A percentile compares a stretch with the other conserved stretches of the same genome.
phyloP scores from a whole-genome alignment of 2,113 vertebrate genomes.

The Arenaria interpres region DNA sequence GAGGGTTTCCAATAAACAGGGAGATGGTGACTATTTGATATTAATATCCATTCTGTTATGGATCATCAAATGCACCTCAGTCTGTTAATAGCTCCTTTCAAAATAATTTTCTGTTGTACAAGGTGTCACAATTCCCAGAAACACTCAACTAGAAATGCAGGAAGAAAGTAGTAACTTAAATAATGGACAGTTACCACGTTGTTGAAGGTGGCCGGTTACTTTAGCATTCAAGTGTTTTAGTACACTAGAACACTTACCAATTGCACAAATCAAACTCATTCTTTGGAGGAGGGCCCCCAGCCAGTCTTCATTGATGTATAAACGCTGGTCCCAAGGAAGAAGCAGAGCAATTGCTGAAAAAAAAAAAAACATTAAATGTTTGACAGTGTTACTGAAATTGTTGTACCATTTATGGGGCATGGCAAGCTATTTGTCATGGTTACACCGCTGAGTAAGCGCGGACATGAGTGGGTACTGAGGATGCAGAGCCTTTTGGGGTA shows the following conservation, averaged over 20 bases:
- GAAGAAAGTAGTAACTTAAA: not conserved
- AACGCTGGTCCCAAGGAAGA: not conserved
- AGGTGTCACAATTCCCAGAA: not conserved
- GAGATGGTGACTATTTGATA: not conserved
- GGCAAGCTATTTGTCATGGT: not conserved
- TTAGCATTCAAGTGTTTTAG: not conserved
- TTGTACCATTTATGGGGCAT: not conserved
- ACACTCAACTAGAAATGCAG: not conserved
- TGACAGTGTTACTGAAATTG: not conserved
- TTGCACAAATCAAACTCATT: not conserved
- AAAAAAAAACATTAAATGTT: not conserved
- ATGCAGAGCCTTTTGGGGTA: fast-evolving
- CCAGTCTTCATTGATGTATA: not conserved
- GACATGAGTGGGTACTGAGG: not conserved
- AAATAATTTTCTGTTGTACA: not conserved
- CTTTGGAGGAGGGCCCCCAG: not conserved
- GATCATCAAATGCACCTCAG: not conserved
- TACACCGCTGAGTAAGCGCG: not conserved
- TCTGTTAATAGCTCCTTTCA: not conserved
- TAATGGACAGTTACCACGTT: fast-evolving
- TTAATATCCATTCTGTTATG: not conserved
- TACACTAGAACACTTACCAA: not conserved
- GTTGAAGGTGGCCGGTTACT: not conserved
- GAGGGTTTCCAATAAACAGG: not conserved
- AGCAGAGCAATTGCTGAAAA: not conserved